These are phyloP conservation scores for Sula dactylatra DNA, from an alignment of 2,113 vertebrate species.

Conservation along the genomic window DNA sequence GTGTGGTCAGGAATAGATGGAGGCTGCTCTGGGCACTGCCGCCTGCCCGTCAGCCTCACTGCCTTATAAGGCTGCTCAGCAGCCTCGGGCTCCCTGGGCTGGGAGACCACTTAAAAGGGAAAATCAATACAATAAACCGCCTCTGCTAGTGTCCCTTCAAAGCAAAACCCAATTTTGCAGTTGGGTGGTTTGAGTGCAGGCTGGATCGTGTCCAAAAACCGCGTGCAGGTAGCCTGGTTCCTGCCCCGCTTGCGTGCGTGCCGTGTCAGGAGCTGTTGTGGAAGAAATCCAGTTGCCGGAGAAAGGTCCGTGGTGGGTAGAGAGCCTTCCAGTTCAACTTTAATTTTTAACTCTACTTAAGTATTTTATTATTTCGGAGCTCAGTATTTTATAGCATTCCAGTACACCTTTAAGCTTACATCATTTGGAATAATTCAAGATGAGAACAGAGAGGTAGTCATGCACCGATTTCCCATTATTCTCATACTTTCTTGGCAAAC, in stretches of 20 bases:
- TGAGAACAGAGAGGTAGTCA: slow-evolving; percentile 31
- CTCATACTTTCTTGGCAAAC: not conserved
- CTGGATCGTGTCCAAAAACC: rapidly evolving
- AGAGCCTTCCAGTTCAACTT: not conserved
- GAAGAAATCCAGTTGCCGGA: not conserved
- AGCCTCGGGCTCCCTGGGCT: not conserved
- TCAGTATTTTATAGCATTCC: not conserved
- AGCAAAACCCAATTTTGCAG: not conserved
- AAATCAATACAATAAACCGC: not conserved
- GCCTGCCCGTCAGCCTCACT: not conserved
- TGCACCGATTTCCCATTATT: slow-evolving; percentile 45
- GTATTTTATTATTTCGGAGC: not conserved
- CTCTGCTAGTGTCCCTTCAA: not conserved
- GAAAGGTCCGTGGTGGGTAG: not conserved
- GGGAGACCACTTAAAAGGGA: not conserved
- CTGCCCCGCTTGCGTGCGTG: not conserved
- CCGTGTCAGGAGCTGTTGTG: rapidly evolving
- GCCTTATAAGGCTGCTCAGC: slow-evolving; percentile 43
- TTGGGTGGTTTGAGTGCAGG: rapidly evolving
- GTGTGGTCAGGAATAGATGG: slow-evolving; percentile 18
- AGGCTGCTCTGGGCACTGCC: not conserved
- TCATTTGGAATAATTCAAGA: slow-evolving; percentile 14
- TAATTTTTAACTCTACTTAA: not conserved
- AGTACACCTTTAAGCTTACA: not conserved
- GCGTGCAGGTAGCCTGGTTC: not conserved